Conservation (phyloP, 2,888 invertebrate genomes). For the Hypselothyrea guttata region DNA sequence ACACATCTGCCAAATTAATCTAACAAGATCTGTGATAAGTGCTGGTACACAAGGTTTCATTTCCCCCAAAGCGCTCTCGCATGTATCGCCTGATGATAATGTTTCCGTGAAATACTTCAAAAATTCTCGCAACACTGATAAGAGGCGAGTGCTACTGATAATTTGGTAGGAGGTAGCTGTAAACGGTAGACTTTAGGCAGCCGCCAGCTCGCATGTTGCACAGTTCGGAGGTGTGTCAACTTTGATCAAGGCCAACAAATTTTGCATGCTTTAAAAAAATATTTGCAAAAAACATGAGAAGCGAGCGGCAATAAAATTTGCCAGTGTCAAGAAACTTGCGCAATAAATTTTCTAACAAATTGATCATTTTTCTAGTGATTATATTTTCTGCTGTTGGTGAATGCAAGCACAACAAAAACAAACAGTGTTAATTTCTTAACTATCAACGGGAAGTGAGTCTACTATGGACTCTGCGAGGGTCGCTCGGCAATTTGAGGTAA, state of each 20-base stretch:
- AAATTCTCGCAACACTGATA: constrained; percentile 46
- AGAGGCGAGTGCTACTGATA: background rate
- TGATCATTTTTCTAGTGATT: constrained; percentile 16
- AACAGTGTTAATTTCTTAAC: constrained; percentile 67
- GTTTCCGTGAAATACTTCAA: constrained; percentile 18
- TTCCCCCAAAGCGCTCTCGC: constrained; percentile 37
- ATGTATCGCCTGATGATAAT: constrained; percentile 36
- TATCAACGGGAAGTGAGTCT: constrained; percentile 19
- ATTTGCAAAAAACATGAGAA: background rate
- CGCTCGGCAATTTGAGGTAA: constrained; percentile 3
- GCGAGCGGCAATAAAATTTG: background rate
- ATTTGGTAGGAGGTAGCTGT: background rate
- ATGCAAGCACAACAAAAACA: constrained; percentile 50
- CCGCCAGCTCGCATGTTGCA: background rate
- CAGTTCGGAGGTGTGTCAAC: background rate
- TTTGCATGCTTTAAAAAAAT: constrained; percentile 23
- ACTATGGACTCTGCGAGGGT: constrained; percentile 15
- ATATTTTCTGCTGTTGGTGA: constrained; percentile 4
- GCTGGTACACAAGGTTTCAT: constrained; percentile 31
- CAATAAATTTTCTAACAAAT: constrained; percentile 29
- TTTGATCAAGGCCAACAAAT: constrained; percentile 27
- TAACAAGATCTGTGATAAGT: constrained; percentile 30
- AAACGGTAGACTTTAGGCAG: background rate
- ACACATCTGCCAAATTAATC: constrained; percentile 21
- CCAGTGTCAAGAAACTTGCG: constrained; percentile 19